phyloP scores from a whole-genome alignment of 1,140 invertebrate species.

The Cotesia chilonis region DNA sequence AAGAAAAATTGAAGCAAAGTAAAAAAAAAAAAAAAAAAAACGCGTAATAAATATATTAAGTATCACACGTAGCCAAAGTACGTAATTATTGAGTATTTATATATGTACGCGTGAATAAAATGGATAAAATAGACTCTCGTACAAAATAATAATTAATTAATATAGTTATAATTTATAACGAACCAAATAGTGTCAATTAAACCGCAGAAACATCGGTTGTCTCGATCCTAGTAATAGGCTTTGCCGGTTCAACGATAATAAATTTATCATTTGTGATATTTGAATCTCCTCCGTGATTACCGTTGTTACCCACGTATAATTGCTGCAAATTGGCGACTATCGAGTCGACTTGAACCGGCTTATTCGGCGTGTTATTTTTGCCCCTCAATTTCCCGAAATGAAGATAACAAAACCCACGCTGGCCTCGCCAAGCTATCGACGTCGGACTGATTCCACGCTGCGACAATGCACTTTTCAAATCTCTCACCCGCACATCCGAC shows the following conservation, averaged over 20 bases:
- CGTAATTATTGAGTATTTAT: too few relatives aligned
- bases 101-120: too few relatives aligned
- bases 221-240: conserved; percentile 65
- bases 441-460: conserved; percentile 73
- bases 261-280: conserved; percentile 46
- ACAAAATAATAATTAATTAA: conserved; percentile 23
- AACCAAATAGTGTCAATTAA: conserved; percentile 45
- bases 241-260: conserved; percentile 61
- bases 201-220: conserved; percentile 64
- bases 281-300: conserved; percentile 42
- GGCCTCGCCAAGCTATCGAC: conserved; percentile 74
- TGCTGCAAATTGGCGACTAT: conserved; percentile 68
- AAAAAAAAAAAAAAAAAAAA: too few relatives aligned
- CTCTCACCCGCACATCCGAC: conserved; percentile 69
- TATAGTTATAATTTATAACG: conserved; percentile 21
- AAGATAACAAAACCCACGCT: conserved; percentile 71
- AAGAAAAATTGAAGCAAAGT: too few relatives aligned
- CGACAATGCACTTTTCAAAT: conserved; percentile 71
- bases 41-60: too few relatives aligned
- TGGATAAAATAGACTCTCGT: too few relatives aligned
- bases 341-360: conserved; percentile 65
- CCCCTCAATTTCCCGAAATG: conserved; percentile 70
- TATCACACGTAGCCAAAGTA: too few relatives aligned
- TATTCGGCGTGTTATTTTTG: conserved; percentile 54
- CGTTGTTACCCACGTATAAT: conserved; percentile 55